Base-by-base conservation (phyloP, 2,797 vertebrate genomes). In the Onychomys arenicola region DNA sequence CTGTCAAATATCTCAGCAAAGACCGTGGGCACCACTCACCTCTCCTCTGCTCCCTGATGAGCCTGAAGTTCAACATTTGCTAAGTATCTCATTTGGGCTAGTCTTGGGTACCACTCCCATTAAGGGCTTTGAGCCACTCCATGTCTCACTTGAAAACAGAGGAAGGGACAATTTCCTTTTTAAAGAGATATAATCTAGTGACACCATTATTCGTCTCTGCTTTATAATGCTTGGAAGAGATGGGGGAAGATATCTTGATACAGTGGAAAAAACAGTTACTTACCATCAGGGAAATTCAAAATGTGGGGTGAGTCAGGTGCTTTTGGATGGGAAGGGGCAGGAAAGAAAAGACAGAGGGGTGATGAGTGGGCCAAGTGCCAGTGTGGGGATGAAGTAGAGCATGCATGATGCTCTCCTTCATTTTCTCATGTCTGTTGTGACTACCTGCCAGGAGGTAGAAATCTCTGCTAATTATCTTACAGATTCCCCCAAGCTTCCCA, bases 1-100 rank as follows among this genome's bases (percentile, higher is more conserved):
- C 27, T 85, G 73, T 84, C 65, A 87, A 90, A 91, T 80, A 92
- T 27, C 17, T 76, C 75, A 90, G 14, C 59, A 85, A 92, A 90
- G 49, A 93, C 76, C 17, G 0, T 65, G 73, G 81, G 5, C n/a
- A 32, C 29, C 10, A 89, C 81, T 83, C 4, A 29, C 71, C 85
- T 96, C 37, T 95, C 43, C 16, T 71, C 37, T 78, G 27, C 13
- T 83, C 29, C 63, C 69, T 49, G 37, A 10, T 43, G 59, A 90
- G 55, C 82, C 43, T 93, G 71, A 95, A 81, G 80, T 91, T 52
- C 57, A 86, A 57, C 5, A 78, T 25, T 29, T 78, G 40, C 7
- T 85, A 12, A 67, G 32, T 52, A 4, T 85, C 46, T 49, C 46
- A 16, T 7, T 85, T 82, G 12, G 16, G 82, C 91, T 69, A 63